Evolutionary conservation across 2,797 vertebrate species (phyloP).

Genomic region (Pipistrellus nathusii): DNA sequence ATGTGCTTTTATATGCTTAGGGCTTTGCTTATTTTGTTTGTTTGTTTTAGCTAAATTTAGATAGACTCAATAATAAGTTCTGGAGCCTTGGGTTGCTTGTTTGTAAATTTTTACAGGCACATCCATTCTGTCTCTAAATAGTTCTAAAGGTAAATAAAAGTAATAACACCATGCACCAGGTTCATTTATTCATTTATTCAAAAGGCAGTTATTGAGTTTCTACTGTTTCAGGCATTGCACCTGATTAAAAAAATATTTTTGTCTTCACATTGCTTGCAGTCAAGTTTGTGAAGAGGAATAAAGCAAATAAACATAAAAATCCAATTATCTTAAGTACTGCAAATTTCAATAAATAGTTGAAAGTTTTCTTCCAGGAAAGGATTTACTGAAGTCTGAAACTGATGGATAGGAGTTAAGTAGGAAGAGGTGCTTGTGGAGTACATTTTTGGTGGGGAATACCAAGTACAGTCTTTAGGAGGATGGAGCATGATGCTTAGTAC

Average conservation of each 20-base stretch:
- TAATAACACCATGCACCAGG: constrained; percentile 67
- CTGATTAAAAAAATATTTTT: background rate
- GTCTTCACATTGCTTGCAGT: background rate
- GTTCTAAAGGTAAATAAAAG: constrained; percentile 71
- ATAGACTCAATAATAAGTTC: constrained; percentile 73
- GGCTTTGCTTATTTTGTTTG: constrained; percentile 46
- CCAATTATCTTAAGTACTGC: background rate
- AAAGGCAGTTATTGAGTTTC: background rate
- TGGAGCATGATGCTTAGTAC: background rate
- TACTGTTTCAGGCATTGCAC: background rate
- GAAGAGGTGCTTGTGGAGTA: background rate
- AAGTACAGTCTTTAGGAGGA: fast-evolving
- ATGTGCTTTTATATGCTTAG: constrained; percentile 57
- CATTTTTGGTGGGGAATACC: background rate
- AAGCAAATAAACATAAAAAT: background rate
- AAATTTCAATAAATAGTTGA: background rate
- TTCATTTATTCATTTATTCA: background rate
- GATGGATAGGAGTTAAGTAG: background rate
- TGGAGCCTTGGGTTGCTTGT: constrained; percentile 64
- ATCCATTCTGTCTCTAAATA: constrained; percentile 71
- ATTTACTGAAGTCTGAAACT: background rate
- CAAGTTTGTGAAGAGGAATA: background rate
- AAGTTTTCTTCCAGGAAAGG: background rate
- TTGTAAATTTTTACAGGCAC: constrained; percentile 63
- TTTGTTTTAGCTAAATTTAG: constrained; percentile 67